Conservation (phyloP, 2,888 invertebrate species). For the Diaphora mendica region DNA sequence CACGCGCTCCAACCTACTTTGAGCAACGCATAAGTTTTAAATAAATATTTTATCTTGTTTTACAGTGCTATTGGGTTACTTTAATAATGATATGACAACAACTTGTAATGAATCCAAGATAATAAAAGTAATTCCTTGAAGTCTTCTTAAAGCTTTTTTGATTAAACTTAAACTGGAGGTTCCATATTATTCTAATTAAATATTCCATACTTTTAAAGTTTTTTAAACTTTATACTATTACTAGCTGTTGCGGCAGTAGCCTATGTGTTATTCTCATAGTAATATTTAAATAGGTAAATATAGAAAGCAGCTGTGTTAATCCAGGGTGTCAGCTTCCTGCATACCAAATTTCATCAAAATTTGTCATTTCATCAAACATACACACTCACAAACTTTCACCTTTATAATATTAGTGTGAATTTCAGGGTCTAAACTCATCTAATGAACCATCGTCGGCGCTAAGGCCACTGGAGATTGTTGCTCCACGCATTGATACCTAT, state of each 20-base stretch:
- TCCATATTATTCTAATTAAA: too few species aligned
- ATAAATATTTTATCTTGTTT: background rate
- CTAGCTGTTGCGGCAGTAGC: too few species aligned
- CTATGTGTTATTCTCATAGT: too few species aligned
- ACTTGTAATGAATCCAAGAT: background rate
- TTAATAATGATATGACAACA: background rate
- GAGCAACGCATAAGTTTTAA: background rate
- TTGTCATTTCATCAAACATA: too few species aligned
- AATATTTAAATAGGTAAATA: too few species aligned
- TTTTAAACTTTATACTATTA: background rate
- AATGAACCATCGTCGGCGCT: conserved; percentile 83
- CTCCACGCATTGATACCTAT: conserved; percentile 95
- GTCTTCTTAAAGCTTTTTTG: background rate
- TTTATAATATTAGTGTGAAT: conserved; percentile 42
- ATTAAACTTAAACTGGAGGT: background rate
- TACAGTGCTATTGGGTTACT: background rate
- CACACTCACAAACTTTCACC: too few species aligned
- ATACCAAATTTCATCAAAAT: too few species aligned
- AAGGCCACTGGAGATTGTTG: conserved; percentile 90
- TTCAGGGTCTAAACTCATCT: conserved; percentile 89
- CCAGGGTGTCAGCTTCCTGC: too few species aligned
- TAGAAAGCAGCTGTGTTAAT: too few species aligned
- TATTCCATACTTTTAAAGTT: background rate
- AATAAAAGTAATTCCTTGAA: background rate
- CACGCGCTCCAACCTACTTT: background rate